phyloP scores from a whole-genome alignment of 2,888 invertebrate species.

The Agrochola lychnidis region DNA sequence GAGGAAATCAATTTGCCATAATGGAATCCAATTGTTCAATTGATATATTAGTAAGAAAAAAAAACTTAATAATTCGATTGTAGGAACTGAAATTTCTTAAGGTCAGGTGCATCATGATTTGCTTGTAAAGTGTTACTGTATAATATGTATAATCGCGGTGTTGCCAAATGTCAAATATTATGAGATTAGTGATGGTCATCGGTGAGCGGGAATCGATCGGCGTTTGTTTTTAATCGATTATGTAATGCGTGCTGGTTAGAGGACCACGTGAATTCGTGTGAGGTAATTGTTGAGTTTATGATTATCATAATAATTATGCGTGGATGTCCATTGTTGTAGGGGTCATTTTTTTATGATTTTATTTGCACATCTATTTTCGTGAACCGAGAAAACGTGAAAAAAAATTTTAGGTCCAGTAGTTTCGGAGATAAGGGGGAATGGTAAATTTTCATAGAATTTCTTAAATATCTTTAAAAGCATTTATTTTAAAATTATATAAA shows the following conservation, averaged over 20 bases:
- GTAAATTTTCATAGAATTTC: too few species aligned
- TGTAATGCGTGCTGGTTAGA: constrained; percentile 41
- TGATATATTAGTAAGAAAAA: constrained; percentile 43
- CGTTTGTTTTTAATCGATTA: constrained; percentile 54
- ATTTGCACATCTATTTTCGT: background rate
- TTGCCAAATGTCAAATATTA: constrained; percentile 64
- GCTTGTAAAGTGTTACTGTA: constrained; percentile 60
- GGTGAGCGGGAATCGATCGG: constrained; percentile 45
- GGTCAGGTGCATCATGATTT: constrained; percentile 74
- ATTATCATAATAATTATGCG: constrained; percentile 29
- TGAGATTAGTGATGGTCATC: constrained; percentile 55
- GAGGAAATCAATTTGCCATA: constrained; percentile 67
- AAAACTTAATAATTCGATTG: constrained; percentile 59
- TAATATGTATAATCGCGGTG: constrained; percentile 49
- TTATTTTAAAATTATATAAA: too few species aligned
- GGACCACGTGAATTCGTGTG: constrained; percentile 25
- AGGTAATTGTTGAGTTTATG: constrained; percentile 39
- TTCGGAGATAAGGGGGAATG: too few species aligned
- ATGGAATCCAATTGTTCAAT: constrained; percentile 79
- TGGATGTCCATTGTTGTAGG: background rate
- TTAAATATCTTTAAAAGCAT: too few species aligned
- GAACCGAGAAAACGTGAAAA: background rate
- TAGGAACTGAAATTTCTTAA: constrained; percentile 65
- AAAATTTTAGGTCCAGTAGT: too few species aligned
- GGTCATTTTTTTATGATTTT: background rate